These are phyloP conservation scores for Falco peregrinus DNA, from an alignment of 2,797 vertebrate genomes.

Conservation along the genomic window DNA sequence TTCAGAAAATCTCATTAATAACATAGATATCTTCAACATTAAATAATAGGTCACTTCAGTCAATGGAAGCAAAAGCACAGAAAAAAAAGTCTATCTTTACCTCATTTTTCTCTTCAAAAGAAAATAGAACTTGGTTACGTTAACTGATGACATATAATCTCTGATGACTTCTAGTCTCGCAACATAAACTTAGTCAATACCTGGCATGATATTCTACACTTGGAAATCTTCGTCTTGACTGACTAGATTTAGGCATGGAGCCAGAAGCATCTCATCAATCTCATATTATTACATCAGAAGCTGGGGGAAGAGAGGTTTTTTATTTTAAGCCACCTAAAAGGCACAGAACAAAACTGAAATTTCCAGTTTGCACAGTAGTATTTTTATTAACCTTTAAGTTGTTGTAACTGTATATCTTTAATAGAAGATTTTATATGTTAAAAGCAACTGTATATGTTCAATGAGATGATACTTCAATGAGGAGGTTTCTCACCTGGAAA, in stretches of 20 bases:
- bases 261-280: slow-evolving; percentile 23
- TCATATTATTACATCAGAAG: slow-evolving; percentile 22
- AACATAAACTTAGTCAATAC: slow-evolving; percentile 66
- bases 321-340: background rate
- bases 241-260: slow-evolving; percentile 26
- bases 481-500: background rate
- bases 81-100: background rate
- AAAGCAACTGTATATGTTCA: background rate
- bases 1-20: background rate
- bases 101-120: background rate
- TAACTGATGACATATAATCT: slow-evolving; percentile 34
- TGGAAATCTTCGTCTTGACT: slow-evolving; percentile 51
- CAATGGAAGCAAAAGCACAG: background rate
- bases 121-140: slow-evolving; percentile 18
- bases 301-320: background rate
- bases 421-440: background rate
- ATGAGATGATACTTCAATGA: background rate
- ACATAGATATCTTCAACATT: background rate
- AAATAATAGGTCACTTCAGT: background rate
- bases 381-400: background rate
- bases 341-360: background rate
- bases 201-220: slow-evolving; percentile 46
- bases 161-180: slow-evolving; percentile 31
- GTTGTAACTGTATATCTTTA: background rate
- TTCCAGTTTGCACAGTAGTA: background rate